Percentiles rank a stretch among this genome's conserved stretches.
These are phyloP conservation scores for Diarsia mendica DNA, from an alignment of 2,888 invertebrate genomes.

Conservation along the genomic window DNA sequence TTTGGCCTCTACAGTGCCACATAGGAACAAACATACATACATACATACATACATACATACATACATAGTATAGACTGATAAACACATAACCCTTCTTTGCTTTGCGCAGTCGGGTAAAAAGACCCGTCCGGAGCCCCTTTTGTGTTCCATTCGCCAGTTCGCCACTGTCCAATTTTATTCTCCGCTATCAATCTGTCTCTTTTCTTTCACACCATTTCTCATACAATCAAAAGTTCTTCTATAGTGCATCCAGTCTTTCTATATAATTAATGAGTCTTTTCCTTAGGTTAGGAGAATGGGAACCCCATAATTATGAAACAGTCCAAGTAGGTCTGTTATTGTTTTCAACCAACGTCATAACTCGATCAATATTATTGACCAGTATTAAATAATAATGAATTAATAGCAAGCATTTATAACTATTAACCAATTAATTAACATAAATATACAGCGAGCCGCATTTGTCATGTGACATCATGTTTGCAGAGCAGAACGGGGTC, in stretches of 20 bases:
- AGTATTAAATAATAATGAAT: conserved; percentile 17
- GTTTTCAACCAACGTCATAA: conserved; percentile 7
- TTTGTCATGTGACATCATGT: conserved; percentile 78
- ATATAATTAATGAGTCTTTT: neutral
- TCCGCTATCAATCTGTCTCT: no score
- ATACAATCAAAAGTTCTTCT: neutral
- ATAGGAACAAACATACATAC: no score
- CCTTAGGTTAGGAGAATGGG: fast-evolving
- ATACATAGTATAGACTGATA: no score
- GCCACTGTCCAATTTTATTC: no score
- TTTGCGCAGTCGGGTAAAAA: no score
- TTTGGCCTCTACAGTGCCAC: no score
- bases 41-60: no score
- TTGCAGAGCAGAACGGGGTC: conserved; percentile 61
- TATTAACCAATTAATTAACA: conserved; percentile 40
- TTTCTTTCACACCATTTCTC: neutral
- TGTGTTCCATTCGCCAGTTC: no score
- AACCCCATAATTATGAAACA: neutral
- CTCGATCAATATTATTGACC: conserved; percentile 1
- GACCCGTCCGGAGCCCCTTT: no score
- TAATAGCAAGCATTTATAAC: conserved; percentile 34
- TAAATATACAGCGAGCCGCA: conserved; percentile 47
- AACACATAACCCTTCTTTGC: no score
- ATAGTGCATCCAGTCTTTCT: neutral
- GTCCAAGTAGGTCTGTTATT: neutral